A percentile compares a stretch with the other conserved stretches of the same genome.
Conservation (phyloP, 2,113 vertebrate species). For the Sitta europaea region DNA sequence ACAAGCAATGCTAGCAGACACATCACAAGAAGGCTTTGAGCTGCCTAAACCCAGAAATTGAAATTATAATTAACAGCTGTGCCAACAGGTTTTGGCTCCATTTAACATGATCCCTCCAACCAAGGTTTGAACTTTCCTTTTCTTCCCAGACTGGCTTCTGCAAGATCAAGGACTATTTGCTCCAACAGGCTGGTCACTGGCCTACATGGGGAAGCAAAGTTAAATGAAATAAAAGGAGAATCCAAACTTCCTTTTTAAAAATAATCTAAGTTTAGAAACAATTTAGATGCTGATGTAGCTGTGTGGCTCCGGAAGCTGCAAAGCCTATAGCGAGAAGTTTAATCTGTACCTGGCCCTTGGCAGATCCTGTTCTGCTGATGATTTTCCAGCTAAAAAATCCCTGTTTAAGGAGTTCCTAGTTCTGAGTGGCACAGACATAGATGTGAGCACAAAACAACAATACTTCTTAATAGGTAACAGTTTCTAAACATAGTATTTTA, state of each 20-base stretch:
- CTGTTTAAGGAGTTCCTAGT: not conserved
- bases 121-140: not conserved
- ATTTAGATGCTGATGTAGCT: not conserved
- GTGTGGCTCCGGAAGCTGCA: not conserved
- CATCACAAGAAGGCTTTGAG: not conserved
- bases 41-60: not conserved
- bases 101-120: not conserved
- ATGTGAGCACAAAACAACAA: not conserved
- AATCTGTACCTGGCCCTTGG: not conserved
- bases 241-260: not conserved
- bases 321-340: not conserved
- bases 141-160: not conserved
- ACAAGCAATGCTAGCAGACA: not conserved
- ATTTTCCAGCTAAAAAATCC: not conserved
- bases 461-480: not conserved
- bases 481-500: not conserved
- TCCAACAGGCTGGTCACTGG: not conserved
- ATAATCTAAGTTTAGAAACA: conserved; percentile 28
- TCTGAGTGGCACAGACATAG: not conserved
- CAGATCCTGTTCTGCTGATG: not conserved
- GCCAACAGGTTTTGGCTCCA: not conserved
- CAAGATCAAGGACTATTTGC: not conserved
- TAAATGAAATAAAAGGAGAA: not conserved
- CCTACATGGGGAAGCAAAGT: not conserved
- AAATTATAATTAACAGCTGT: not conserved